Evolutionary conservation across 2,113 vertebrate species (phyloP).

Genomic region (Ceratotherium simum): DNA sequence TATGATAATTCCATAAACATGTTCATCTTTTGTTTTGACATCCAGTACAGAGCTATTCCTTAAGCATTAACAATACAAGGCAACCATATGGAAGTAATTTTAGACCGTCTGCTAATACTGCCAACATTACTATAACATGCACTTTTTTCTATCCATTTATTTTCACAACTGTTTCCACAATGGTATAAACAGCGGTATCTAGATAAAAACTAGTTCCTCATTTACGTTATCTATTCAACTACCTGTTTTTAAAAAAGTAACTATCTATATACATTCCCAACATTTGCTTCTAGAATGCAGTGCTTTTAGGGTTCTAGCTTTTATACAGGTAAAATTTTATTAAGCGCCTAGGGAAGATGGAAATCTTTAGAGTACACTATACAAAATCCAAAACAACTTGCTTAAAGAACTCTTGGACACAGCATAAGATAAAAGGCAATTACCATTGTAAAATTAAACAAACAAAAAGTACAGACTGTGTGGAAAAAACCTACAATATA

Average conservation of each 20-base stretch:
- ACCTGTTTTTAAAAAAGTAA: too few relatives aligned
- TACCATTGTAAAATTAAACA: not conserved
- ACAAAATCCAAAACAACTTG: not conserved
- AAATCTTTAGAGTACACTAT: not conserved
- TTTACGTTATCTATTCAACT: too few relatives aligned
- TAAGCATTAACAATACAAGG: not conserved
- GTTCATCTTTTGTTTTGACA: not conserved
- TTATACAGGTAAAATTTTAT: not conserved
- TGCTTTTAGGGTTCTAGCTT: too few relatives aligned
- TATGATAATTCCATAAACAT: not conserved
- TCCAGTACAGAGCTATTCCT: not conserved
- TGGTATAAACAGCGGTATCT: too few relatives aligned
- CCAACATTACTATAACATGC: too few relatives aligned
- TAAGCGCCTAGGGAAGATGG: not conserved
- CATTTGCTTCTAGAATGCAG: too few relatives aligned
- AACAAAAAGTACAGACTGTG: not conserved
- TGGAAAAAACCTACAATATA: not conserved
- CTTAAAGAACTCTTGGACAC: not conserved
- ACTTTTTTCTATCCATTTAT: too few relatives aligned
- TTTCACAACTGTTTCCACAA: too few relatives aligned
- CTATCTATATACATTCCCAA: too few relatives aligned
- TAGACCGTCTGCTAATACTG: too few relatives aligned
- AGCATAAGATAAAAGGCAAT: not conserved
- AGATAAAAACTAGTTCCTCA: too few relatives aligned
- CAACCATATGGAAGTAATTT: not conserved